Evolutionary conservation across 37 sponge, comb jelly and placozoan genomes (phyloP).

Genomic region (Eunapius fragilis): DNA sequence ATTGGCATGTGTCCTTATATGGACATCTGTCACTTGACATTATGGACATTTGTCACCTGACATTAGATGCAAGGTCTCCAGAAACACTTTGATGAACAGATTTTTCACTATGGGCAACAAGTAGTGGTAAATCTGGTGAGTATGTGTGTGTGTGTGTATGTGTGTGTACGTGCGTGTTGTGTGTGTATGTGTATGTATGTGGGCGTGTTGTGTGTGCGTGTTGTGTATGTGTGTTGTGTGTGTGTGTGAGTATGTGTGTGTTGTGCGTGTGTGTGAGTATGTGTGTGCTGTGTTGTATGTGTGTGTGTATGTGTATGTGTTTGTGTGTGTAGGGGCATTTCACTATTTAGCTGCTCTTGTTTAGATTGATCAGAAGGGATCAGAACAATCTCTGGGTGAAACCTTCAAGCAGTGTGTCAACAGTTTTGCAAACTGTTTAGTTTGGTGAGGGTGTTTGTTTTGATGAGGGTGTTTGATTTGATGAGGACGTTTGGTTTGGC

Average conservation of each 20-base stretch:
- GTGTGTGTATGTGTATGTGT: background rate
- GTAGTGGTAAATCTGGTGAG: constrained; percentile 77
- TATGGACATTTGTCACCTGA: background rate
- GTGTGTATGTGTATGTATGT: background rate
- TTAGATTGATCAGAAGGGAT: constrained; percentile 87
- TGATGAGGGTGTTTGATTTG: constrained; percentile 27
- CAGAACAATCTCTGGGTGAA: constrained; percentile 79
- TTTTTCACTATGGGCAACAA: constrained; percentile 78
- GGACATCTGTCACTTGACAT: too few species aligned
- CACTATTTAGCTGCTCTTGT: background rate
- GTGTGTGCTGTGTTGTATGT: background rate
- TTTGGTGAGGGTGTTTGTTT: constrained; percentile 35
- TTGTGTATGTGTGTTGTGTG: background rate
- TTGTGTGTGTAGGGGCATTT: background rate
- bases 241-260: constrained; percentile 26
- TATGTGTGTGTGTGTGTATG: background rate
- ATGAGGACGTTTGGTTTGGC: constrained; percentile 15
- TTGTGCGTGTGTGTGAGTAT: background rate
- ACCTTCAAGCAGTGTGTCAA: constrained; percentile 43
- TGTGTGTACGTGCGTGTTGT: background rate
- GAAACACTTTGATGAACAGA: constrained; percentile 87
- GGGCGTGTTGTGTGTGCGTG: background rate
- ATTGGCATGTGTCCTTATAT: too few species aligned
- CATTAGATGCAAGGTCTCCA: constrained; percentile 33
- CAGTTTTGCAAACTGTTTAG: constrained; percentile 18